Evolutionary conservation across 92 coral and sea anemone genomes (phyloP), one percentile per base, ranked within the genome.

Genomic region (Umimayanthus chanpuru): DNA sequence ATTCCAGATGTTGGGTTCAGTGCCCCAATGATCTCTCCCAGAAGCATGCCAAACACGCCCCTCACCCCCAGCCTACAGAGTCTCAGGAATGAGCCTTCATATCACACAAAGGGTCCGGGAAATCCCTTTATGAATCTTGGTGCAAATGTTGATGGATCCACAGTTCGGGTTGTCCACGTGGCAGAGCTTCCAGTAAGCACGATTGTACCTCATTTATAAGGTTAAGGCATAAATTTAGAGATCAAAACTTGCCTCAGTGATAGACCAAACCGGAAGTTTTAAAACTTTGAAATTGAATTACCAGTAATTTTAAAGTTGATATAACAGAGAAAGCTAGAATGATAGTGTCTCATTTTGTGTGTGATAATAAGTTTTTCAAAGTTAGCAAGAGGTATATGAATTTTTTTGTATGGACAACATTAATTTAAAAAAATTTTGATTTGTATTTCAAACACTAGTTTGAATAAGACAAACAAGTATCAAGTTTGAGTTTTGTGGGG

Each of bases 101-200:
- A 65, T 9, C 64, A 83, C 50, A 29, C 66, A 18, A 83, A 83
- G 78, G 65, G 15, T 83, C 58, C 12, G 58, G 58, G 58, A 15
- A 44, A 23, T 70, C 87, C 38, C 38, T 83, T 83, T 47, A 55
- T 83, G 87, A 38, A 83, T 10, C 77, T 83, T 83, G 87, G 87
- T 11, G 15, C 87, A 15, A 83, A 71, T 53, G 79, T 77, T 41
- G 77, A 83, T 71, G 87, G 87, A 29, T 83, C 87, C 49, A 67
- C 79, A 26, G 87, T 83, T 47, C 76, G 87, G 56, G 87, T 83
- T 83, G 87, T 83, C 44, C 87, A 83, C 16, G 87, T 83, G 21
- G 87, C 87, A 25, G 87, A 83, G 43, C 77, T 83, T 16, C 87
- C 87, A 15, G 87, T 83, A 9, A 83, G 78, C 87, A 47, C 87